phyloP scores from a whole-genome alignment of 2,888 invertebrate species.

The Tenthredo mesomela region DNA sequence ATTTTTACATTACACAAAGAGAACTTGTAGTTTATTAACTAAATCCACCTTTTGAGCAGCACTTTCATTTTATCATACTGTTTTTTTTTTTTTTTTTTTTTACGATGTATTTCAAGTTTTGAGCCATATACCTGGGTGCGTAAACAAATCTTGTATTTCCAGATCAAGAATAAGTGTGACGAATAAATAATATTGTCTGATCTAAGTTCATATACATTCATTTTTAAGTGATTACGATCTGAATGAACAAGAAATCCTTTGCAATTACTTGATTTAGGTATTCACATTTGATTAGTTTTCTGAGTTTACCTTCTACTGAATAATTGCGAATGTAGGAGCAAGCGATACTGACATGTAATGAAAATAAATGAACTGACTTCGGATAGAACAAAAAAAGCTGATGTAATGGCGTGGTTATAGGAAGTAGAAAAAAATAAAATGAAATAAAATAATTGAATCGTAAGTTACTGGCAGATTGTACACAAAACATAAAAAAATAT shows the following conservation, averaged over 20 bases:
- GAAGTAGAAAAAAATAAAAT: background rate
- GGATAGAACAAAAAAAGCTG: background rate
- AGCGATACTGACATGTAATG: background rate
- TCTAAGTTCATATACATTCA: background rate
- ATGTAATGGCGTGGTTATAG: background rate
- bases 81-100: too few relatives aligned
- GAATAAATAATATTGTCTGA: background rate
- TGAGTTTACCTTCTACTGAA: background rate
- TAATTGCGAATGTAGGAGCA: background rate
- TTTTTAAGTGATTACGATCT: slow-evolving; percentile 50
- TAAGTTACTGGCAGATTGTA: slow-evolving; percentile 29
- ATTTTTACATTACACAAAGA: background rate
- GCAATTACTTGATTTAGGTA: background rate
- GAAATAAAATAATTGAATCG: slow-evolving; percentile 11
- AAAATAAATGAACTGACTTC: slow-evolving; percentile 10
- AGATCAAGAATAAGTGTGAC: too few relatives aligned
- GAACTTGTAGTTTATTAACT: background rate
- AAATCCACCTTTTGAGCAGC: background rate
- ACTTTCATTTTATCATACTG: background rate
- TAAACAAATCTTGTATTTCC: too few relatives aligned
- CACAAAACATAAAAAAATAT: slow-evolving; percentile 1
- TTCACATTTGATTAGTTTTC: background rate
- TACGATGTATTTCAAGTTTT: background rate
- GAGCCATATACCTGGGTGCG: too few relatives aligned
- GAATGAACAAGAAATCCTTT: too few relatives aligned